phyloP scores from a whole-genome alignment of 2,113 vertebrate genomes.

The Pachycephala philippinensis region DNA sequence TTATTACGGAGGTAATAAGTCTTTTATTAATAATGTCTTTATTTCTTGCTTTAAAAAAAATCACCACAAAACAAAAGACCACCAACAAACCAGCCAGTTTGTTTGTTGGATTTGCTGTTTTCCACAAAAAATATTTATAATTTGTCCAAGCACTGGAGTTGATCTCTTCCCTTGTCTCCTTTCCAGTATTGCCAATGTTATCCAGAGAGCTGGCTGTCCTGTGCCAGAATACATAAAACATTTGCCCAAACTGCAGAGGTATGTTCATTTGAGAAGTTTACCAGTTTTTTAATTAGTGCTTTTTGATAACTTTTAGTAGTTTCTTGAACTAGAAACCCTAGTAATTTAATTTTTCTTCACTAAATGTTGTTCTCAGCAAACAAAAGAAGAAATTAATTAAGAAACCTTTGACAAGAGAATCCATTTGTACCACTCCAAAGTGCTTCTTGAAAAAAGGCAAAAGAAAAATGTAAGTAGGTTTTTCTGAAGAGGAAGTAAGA shows the following conservation, averaged over 20 bases:
- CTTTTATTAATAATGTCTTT: neutral
- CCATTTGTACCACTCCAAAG: constrained; percentile 87
- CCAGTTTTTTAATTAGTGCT: neutral
- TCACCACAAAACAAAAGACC: neutral
- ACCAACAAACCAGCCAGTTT: neutral
- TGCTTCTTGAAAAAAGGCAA: constrained; percentile 78
- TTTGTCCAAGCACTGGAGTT: neutral
- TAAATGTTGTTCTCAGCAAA: constrained; percentile 77
- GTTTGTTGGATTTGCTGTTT: neutral
- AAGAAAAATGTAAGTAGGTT: constrained; percentile 62
- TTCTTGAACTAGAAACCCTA: neutral
- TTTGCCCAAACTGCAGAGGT: constrained; percentile 89
- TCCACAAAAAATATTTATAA: neutral
- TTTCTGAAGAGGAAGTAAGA: neutral
- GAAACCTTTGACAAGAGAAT: constrained; percentile 84
- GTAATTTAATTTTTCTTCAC: neutral
- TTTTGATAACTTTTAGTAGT: neutral
- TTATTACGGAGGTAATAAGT: constrained; percentile 84
- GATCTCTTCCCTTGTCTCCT: neutral
- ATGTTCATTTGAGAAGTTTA: neutral
- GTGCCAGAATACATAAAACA: constrained; percentile 94
- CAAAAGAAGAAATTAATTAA: constrained; percentile 86
- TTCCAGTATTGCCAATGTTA: constrained; percentile 87
- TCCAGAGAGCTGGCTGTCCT: constrained; percentile 92
- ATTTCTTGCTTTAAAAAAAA: neutral